These are phyloP conservation scores for Solen grandis DNA, from an alignment of 1,140 invertebrate genomes.

Conservation along the genomic window DNA sequence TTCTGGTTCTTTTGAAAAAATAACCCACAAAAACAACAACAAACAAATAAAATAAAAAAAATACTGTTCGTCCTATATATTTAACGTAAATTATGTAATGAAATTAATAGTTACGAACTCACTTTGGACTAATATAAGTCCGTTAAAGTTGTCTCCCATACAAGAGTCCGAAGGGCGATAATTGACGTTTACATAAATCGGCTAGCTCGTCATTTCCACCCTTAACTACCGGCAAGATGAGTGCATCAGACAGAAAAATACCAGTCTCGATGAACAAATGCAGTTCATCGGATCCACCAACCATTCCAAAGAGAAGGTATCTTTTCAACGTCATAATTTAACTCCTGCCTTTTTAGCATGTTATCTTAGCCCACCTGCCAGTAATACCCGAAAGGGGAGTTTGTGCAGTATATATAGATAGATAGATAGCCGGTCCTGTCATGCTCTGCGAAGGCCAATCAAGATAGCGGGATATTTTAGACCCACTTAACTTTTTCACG, in stretches of 20 bases:
- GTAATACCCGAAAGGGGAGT: too few relatives aligned
- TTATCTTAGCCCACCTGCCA: neutral
- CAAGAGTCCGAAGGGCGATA: conserved; percentile 38
- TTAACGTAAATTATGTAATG: too few relatives aligned
- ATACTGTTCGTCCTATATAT: too few relatives aligned
- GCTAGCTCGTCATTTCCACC: neutral
- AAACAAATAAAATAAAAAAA: too few relatives aligned
- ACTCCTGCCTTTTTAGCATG: neutral
- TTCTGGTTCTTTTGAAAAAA: too few relatives aligned
- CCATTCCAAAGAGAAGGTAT: conserved; percentile 49
- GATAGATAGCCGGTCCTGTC: neutral
- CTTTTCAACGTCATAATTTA: neutral
- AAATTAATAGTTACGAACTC: too few relatives aligned
- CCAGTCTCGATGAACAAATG: neutral
- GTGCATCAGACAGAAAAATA: neutral
- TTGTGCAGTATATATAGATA: too few relatives aligned
- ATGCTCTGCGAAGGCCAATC: neutral
- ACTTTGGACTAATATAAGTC: too few relatives aligned
- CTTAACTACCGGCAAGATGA: neutral
- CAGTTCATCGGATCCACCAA: conserved; percentile 30
- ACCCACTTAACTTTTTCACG: too few relatives aligned
- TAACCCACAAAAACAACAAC: too few relatives aligned
- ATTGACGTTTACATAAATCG: neutral
- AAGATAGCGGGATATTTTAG: too few relatives aligned
- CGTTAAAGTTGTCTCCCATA: too few relatives aligned